These are phyloP conservation scores for Ostrea edulis DNA, from an alignment of 1,140 invertebrate genomes.

Conservation along the genomic window DNA sequence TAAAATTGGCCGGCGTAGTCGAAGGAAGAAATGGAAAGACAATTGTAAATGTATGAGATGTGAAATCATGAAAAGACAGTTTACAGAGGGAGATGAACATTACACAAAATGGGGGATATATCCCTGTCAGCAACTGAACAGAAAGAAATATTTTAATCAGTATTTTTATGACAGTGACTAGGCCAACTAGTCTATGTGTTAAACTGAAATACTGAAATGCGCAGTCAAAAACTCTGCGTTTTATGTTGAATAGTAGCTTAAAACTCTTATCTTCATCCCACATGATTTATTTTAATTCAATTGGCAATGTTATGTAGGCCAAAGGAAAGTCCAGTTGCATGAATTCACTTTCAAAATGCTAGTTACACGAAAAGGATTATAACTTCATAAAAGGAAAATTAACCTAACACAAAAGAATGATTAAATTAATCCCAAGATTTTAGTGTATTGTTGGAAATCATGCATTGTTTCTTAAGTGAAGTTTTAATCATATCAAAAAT, in stretches of 20 bases:
- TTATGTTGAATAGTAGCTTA: not conserved
- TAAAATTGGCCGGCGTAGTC: slow-evolving; percentile 50
- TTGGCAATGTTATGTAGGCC: slow-evolving; percentile 5
- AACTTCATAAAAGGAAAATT: not conserved
- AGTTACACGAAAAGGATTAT: slow-evolving; percentile 2
- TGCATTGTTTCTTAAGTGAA: not conserved
- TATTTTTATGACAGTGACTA: slow-evolving; percentile 59
- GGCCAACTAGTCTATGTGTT: not conserved
- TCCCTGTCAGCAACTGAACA: slow-evolving; percentile 62
- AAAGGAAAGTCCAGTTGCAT: not conserved
- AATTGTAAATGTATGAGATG: slow-evolving; percentile 68
- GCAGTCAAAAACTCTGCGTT: not conserved
- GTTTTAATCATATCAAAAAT: not conserved
- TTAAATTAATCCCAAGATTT: not conserved
- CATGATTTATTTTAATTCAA: not conserved
- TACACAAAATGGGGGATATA: slow-evolving; percentile 67
- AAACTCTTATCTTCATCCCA: not conserved
- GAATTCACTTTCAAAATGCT: not conserved
- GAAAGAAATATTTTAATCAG: slow-evolving; percentile 57
- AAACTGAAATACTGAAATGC: not conserved
- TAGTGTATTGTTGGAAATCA: not conserved
- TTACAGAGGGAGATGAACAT: slow-evolving; percentile 61
- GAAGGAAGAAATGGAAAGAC: slow-evolving; percentile 62
- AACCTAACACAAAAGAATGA: slow-evolving; percentile 2
- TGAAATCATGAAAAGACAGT: slow-evolving; percentile 66